Evolutionary conservation across 2,888 invertebrate genomes (phyloP).

Genomic region (Lathronympha strigana): DNA sequence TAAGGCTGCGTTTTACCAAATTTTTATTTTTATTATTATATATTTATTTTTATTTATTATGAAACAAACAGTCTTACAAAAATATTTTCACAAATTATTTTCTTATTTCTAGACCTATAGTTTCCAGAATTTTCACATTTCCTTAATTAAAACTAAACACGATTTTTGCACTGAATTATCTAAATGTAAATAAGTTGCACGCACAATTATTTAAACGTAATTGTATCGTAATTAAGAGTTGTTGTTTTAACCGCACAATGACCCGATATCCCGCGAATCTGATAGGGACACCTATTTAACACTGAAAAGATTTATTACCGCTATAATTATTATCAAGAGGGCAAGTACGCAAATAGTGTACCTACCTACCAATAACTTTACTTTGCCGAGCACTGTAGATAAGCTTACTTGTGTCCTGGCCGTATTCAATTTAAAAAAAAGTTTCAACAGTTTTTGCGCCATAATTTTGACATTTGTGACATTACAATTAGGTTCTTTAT

Average conservation of each 20-base stretch:
- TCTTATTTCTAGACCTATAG: no score
- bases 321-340: conserved; percentile 60
- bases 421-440: conserved; percentile 27
- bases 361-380: conserved; percentile 55
- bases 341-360: conserved; percentile 65
- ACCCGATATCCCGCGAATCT: conserved; percentile 38
- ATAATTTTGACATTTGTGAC: conserved; percentile 27
- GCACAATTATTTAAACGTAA: conserved; percentile 25
- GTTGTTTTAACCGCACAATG: conserved; percentile 39
- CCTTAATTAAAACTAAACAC: background rate
- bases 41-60: no score
- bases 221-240: conserved; percentile 23
- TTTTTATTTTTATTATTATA: no score
- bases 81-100: no score
- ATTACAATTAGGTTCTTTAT: conserved; percentile 22
- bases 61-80: no score
- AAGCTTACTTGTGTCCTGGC: conserved; percentile 53
- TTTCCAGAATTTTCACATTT: no score
- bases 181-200: conserved; percentile 11
- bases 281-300: conserved; percentile 39
- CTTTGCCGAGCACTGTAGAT: conserved; percentile 53
- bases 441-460: conserved; percentile 18
- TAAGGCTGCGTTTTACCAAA: no score
- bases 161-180: conserved; percentile 19
- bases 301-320: conserved; percentile 38